Conservation (phyloP, 2,797 vertebrate genomes). For the Cetoscarus ocellatus region DNA sequence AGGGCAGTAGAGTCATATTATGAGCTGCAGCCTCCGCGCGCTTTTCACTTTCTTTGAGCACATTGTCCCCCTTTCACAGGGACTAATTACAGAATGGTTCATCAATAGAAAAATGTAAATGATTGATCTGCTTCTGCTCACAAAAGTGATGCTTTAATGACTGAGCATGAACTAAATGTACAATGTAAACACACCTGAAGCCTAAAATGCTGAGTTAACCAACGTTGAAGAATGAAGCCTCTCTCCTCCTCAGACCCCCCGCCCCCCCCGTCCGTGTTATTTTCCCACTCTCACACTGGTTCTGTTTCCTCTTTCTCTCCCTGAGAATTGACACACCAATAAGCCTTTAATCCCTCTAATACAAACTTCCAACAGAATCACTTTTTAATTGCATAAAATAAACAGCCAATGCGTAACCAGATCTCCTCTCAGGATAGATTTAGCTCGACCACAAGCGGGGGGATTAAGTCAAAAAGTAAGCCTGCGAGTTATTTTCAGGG, state of each 20-base stretch:
- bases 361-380: conserved; percentile 71
- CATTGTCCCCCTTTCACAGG: conserved; percentile 75
- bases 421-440: conserved; percentile 70
- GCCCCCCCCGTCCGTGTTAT: conserved; percentile 19
- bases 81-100: conserved; percentile 85
- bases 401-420: conserved; percentile 63
- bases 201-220: conserved; percentile 37
- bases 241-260: conserved; percentile 6
- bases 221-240: conserved; percentile 30
- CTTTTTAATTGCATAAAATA: conserved; percentile 76
- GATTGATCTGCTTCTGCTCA: conserved; percentile 76
- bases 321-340: conserved; percentile 61
- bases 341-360: conserved; percentile 75
- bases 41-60: conserved; percentile 39
- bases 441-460: conserved; percentile 57
- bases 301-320: conserved; percentile 29
- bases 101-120: conserved; percentile 81
- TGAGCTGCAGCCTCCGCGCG: conserved; percentile 1
- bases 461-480: conserved; percentile 73
- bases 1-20: conserved; percentile 76
- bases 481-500: conserved; percentile 60
- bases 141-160: conserved; percentile 68
- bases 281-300: conserved; percentile 32
- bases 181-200: conserved; percentile 60
- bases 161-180: conserved; percentile 59